Evolutionary conservation across 2,797 vertebrate species (phyloP), one percentile per base, ranked within the genome.

Genomic region (Paguma larvata): DNA sequence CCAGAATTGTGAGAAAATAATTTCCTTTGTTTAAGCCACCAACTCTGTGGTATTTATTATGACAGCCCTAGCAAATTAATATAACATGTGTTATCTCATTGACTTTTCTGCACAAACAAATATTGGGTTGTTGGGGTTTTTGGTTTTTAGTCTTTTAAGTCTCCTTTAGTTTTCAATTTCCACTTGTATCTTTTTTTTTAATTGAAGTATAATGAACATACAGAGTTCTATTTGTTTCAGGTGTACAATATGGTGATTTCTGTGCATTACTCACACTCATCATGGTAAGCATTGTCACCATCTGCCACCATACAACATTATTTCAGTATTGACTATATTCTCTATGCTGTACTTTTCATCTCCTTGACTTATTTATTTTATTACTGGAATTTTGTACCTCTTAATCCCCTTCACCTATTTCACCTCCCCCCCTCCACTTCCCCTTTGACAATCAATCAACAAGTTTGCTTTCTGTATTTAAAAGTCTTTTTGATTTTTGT

Each of bases 1-100:
- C 46, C 30, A 92, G 38, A 77, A 78, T 10, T 25, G 25, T 44
- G 62, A 96, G 82, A 83, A 90, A 92, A 94, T 32, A 65, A 41
- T 63, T 73, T 46, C 89, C 82, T 68, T 27, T 80, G 53, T 94
- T 94, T 82, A 78, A 80, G 34, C 21, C 67, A 46, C 15, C 19
- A 27, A 70, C 7, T 82, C 48, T 94, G 27, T 56, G 65, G 56
- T 53, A 38, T 93, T 93, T 30, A 3, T 79, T 93, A 53, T 18
- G 68, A 48, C 27, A 83, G 21, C 19, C 0, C 7, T n/a, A 48
- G 34, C 25, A 84, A 92, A 92, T 4, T 15, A 34, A 53, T 32
- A 44, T 19, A 82, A 25, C 21, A 21, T 83, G 25, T 70, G 38
- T 62, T 75, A 46, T 86, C 2, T 72, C 41, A 78, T 1, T 44